phyloP scores from a whole-genome alignment of 92 coral and sea anemone genomes.

The Pocillopora meandrina region DNA sequence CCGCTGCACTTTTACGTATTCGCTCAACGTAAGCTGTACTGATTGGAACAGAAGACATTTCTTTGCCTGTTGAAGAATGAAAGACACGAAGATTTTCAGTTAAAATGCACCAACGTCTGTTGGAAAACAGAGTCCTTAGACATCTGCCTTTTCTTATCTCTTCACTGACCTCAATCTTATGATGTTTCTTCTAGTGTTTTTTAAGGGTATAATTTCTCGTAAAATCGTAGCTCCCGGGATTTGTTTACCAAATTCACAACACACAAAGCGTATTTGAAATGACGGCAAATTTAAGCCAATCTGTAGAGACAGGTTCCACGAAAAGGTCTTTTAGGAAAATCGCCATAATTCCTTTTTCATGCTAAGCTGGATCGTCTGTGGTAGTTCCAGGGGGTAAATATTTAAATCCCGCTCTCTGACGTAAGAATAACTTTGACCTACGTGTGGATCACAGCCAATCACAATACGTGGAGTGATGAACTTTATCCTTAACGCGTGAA shows the following conservation, averaged over 20 bases:
- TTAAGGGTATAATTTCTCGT: background rate
- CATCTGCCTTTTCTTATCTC: background rate
- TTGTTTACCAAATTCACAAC: background rate
- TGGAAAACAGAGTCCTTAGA: too few relatives aligned
- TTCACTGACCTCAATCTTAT: background rate
- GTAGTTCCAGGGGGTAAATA: too few relatives aligned
- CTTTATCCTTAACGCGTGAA: too few relatives aligned
- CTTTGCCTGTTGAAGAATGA: background rate
- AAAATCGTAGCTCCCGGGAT: background rate
- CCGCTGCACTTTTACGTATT: background rate
- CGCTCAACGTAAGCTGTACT: background rate
- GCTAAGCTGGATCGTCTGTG: too few relatives aligned
- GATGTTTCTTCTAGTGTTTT: background rate
- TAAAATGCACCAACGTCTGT: too few relatives aligned
- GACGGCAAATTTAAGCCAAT: background rate
- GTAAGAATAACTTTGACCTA: too few relatives aligned
- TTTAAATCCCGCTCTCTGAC: too few relatives aligned
- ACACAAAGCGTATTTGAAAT: background rate
- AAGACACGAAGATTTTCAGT: background rate
- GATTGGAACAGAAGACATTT: slow-evolving; percentile 2
- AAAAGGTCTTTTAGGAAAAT: background rate
- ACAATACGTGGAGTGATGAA: too few relatives aligned
- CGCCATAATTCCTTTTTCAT: background rate
- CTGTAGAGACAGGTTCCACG: background rate
- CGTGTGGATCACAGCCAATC: too few relatives aligned